Percentiles rank a stretch among this genome's conserved stretches.
phyloP scores from a whole-genome alignment of 2,797 vertebrate genomes.

The Schizopygopsis pylzovi region DNA sequence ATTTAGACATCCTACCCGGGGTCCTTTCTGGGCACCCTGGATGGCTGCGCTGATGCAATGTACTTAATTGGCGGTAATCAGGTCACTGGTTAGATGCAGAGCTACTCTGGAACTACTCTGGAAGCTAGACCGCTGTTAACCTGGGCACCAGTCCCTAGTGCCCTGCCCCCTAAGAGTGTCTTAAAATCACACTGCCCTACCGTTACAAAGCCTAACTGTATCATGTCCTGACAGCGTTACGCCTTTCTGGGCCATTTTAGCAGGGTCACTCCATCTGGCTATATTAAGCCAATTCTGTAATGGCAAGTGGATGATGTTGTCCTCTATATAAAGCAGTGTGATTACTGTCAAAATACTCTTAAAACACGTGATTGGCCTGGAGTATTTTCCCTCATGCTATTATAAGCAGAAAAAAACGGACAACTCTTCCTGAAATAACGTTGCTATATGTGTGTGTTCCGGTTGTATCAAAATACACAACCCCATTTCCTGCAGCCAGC shows the following conservation, averaged over 20 bases:
- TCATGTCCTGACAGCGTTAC: constrained; percentile 62
- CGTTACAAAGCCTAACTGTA: constrained; percentile 48
- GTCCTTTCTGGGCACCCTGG: constrained; percentile 44
- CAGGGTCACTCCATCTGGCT: constrained; percentile 61
- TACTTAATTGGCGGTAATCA: constrained; percentile 68
- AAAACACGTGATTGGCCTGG: constrained; percentile 48
- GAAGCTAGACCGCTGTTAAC: constrained; percentile 26
- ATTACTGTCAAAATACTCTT: constrained; percentile 62
- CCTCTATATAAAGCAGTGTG: constrained; percentile 65
- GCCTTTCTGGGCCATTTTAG: constrained; percentile 55
- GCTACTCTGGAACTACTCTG: constrained; percentile 55
- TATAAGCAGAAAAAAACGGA: constrained; percentile 51
- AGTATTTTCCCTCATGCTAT: constrained; percentile 53
- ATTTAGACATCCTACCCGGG: neutral
- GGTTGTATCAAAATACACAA: constrained; percentile 65
- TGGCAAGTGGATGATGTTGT: constrained; percentile 51
- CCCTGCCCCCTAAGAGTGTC: neutral
- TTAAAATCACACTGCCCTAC: neutral
- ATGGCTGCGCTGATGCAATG: constrained; percentile 63
- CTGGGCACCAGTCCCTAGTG: neutral
- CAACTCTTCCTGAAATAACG: constrained; percentile 63
- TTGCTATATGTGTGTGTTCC: constrained; percentile 61
- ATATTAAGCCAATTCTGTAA: constrained; percentile 63
- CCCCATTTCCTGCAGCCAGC: constrained; percentile 34
- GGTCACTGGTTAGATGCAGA: constrained; percentile 55